Conservation (phyloP, 2,113 vertebrate species). For the Gallinago undulata region DNA sequence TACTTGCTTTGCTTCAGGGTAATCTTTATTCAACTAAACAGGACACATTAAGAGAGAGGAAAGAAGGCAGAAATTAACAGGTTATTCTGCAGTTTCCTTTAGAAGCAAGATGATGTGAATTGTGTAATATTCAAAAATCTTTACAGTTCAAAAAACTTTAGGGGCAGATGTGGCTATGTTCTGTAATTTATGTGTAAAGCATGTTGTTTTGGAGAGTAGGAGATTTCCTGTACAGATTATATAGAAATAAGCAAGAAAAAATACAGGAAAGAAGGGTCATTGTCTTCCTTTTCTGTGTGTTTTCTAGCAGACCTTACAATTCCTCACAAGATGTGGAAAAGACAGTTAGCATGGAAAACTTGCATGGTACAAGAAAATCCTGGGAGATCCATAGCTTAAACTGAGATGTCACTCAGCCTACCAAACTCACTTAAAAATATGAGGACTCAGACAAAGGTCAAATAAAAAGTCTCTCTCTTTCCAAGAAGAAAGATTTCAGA, state of each 20-base stretch:
- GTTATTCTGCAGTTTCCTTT: not conserved
- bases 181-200: not conserved
- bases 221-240: not conserved
- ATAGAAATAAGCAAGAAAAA: not conserved
- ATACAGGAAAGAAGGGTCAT: not conserved
- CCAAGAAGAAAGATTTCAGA: not conserved
- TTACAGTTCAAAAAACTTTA: not conserved
- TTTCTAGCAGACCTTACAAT: not conserved
- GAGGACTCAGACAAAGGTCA: not conserved
- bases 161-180: not conserved
- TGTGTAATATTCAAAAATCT: not conserved
- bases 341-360: not conserved
- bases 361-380: not conserved
- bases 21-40: not conserved
- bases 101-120: not conserved
- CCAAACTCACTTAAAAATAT: not conserved
- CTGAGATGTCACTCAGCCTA: not conserved
- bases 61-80: not conserved
- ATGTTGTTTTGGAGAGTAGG: not conserved
- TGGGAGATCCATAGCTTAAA: not conserved
- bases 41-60: not conserved
- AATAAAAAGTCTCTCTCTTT: not conserved
- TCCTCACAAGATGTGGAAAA: not conserved
- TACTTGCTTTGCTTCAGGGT: not conserved
- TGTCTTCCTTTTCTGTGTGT: not conserved